Base-by-base conservation (phyloP, 2,888 invertebrate genomes). In the Phengaris arion region DNA sequence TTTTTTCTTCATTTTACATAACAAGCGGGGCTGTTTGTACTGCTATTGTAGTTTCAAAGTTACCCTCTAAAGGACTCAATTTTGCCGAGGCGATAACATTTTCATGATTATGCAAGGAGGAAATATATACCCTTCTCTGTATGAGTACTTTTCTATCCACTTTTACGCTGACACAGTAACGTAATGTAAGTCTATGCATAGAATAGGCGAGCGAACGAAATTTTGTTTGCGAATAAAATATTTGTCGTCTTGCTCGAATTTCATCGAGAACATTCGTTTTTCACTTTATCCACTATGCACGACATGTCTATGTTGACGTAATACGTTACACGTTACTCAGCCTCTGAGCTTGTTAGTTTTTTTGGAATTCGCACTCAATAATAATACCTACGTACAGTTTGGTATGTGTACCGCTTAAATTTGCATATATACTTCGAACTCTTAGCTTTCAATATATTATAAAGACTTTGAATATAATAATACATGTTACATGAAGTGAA, bases 61-160 rank as follows among this genome's bases (percentile, higher is more conserved):
- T 83, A 86, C 87, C 86, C 83, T 81, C 82, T 83, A 85, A 87
- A 86, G 83, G 84, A 83, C 85, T 85, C 87, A 85, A 87, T 86
- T 86, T 85, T 83, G 84, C 82, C 84, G 84, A 86, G 83, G 80
- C 85, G 85, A 85, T 86, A 87, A 85, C 86, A 85, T 87, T 89
- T 86, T 87, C 86, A 86, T 85, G 85, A 86, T 87, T 86, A 88
- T 75, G 75, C 12, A 64, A 74, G 68, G 45, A 54, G 54, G 74
- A 68, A 74, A 64, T 48, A 76, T 77, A 77, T 75, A 75, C 76
- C 77, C 82, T 84, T 82, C 82, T 84, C 84, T 85, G 82, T 85
- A 83, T 85, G 79, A 80, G 79, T 80, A 81, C 80, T 80, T 81
- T 82, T 82, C 79, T 78, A 79, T 81, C 83, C 78, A 80, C 76